Evolutionary conservation across 23 tunicate species (phyloP), one percentile per base, ranked within the genome.

Genomic region (Ascidia mentula): DNA sequence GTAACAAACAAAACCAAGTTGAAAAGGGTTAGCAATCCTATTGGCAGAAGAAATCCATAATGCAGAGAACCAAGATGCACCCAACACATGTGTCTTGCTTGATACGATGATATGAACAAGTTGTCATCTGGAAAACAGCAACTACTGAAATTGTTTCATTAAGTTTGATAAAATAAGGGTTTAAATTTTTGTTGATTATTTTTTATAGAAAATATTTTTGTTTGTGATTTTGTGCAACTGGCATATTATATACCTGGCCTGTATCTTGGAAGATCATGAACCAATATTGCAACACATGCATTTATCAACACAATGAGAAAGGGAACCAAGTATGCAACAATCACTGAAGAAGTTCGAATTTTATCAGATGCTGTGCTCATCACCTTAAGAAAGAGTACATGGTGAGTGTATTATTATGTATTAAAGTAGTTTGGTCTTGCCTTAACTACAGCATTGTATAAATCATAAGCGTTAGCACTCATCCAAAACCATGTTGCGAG

Each of bases 401-500:
- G 65, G 65, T 53, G 1, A 53, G 65, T 53, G 24, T 20, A 53
- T 9, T 1, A 5, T 9, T 1, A 53, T 53, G 7, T 53, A 1
- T 53, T 53, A 69, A 69, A 69, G 34, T 36, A 18, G 1, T 71
- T 71, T 34, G 1, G 7, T n/a, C n/a, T n/a, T 53, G 76, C 37
- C 65, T 32, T 46, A 18, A 81, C 85, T 22, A 81, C 24, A 39
- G 71, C 37, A 32, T 38, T 35, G 53, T 37, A 69, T 13, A 81
- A 61, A 36, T 36, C 38, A 26, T 69, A 69, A 4, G 85, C 85
- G 40, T 81, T 76, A 15, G 72, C 37, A 38, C 72, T 40, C 85
- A 81, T 81, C 75, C 75, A 81, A 28, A 76, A 76, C 85, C 85
- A 81, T 22, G 85, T 53, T 12, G 77, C 34, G 36, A 81, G 40